Percentiles rank a stretch among this genome's conserved stretches.
phyloP scores from a whole-genome alignment of 2,797 vertebrate species.

The Corythornis leucogaster region DNA sequence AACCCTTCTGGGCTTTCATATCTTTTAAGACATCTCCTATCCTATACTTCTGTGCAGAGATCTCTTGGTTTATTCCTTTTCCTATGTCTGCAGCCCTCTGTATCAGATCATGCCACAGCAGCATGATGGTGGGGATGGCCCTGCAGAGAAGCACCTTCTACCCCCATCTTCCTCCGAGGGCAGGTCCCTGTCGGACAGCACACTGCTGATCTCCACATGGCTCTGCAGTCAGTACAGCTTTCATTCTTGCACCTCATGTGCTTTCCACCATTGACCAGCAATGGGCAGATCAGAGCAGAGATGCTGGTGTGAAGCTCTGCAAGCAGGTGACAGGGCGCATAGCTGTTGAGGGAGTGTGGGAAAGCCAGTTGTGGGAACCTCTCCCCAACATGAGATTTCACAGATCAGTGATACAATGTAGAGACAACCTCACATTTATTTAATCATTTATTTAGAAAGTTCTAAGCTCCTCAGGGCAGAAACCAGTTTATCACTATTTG shows the following conservation, averaged over 20 bases:
- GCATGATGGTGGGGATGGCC: not conserved
- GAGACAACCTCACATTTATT: not conserved
- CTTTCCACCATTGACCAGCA: accelerated
- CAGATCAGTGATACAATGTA: not conserved
- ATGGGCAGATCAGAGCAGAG: not conserved
- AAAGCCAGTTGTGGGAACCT: not conserved
- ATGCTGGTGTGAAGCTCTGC: not conserved
- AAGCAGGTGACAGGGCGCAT: accelerated
- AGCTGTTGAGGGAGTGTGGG: accelerated
- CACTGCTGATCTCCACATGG: not conserved
- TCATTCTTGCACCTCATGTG: not conserved
- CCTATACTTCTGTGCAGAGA: not conserved
- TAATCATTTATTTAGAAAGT: not conserved
- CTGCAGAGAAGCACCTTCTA: accelerated
- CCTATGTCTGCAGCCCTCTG: not conserved
- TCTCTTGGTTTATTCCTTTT: not conserved
- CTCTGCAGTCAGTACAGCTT: not conserved
- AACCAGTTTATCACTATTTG: not conserved
- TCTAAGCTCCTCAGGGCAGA: not conserved
- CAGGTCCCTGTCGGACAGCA: not conserved
- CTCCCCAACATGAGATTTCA: not conserved
- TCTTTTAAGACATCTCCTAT: not conserved
- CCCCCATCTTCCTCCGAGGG: not conserved
- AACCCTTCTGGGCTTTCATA: not conserved
- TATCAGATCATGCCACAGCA: not conserved